Evolutionary conservation across 2,113 vertebrate species (phyloP), one percentile per base, ranked within the genome.

Genomic region (Cyprinodon tularosa): DNA sequence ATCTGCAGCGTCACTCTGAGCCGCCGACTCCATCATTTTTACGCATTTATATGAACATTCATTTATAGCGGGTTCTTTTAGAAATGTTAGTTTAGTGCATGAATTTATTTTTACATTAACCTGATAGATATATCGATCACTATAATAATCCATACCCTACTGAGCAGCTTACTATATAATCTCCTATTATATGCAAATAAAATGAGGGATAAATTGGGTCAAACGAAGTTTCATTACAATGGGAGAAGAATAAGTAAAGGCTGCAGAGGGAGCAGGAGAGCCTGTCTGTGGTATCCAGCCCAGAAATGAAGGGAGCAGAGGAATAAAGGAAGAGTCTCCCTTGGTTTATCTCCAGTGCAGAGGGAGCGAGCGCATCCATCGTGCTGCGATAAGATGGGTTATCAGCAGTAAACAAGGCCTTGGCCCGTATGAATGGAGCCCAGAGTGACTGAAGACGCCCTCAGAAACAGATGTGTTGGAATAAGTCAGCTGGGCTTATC

Each of bases 361-460:
- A 85, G 86, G 74, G 89, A 78, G 80, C 82, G 77, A 83, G 84
- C 90, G 89, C 93, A 94, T 93, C 89, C 92, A 93, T 93, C 92
- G 92, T 91, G 62, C 75, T 57, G 87, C 77, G 93, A 93, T 93
- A 93, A 94, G 92, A 93, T 93, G 87, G 83, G 88, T 93, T 94
- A 94, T 94, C 93, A 84, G 89, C 75, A 90, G 90, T 93, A 94
- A 94, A 93, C 93, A 93, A 93, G 88, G 82, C 84, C 85, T 48
- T 53, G 86, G 78, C 72, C 88, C 81, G 85, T 90, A 89, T 90
- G 83, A 89, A 90, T 89, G 82, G 89, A 78, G 78, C 74, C 66
- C 38, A 7, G 76, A 86, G 82, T 90, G 89, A 90, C 83, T 90
- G 88, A 90, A 86, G 80, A 87, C 82, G 77, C 88, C 85, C 84